A percentile compares a stretch with the other conserved stretches of the same genome.
phyloP scores from a whole-genome alignment of 2,113 vertebrate genomes.

The Holacanthus passer region DNA sequence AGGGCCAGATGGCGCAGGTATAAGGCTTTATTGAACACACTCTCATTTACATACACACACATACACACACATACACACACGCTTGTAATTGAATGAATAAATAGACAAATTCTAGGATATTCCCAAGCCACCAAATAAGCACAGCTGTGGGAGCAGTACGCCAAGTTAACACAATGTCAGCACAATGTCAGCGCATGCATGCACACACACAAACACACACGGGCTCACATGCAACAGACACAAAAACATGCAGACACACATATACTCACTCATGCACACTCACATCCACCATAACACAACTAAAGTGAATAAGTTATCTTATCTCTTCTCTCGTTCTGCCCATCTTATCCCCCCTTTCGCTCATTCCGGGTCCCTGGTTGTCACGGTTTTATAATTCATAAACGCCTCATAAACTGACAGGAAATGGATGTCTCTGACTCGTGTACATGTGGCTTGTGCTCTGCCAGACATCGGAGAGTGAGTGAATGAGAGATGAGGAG shows the following conservation, averaged over 20 bases:
- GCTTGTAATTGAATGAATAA: slow-evolving; percentile 72
- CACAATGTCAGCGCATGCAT: slow-evolving; percentile 60
- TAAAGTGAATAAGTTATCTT: slow-evolving; percentile 22
- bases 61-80: slow-evolving; percentile 32
- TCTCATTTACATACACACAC: slow-evolving; percentile 41
- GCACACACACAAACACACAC: not conserved
- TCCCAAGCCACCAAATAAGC: slow-evolving; percentile 65
- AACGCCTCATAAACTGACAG: slow-evolving; percentile 60
- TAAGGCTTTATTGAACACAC: slow-evolving; percentile 57
- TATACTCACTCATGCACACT: slow-evolving; percentile 5
- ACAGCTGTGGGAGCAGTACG: slow-evolving; percentile 58
- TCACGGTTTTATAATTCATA: slow-evolving; percentile 67
- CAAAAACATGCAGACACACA: slow-evolving; percentile 24
- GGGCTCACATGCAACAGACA: slow-evolving; percentile 19
- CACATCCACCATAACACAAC: slow-evolving; percentile 7
- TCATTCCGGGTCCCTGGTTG: slow-evolving; percentile 47
- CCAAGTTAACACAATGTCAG: slow-evolving; percentile 72
- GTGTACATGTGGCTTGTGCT: slow-evolving; percentile 37
- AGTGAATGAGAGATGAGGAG: slow-evolving; percentile 19
- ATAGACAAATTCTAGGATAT: slow-evolving; percentile 67
- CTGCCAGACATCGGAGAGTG: slow-evolving; percentile 38
- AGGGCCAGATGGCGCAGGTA: slow-evolving; percentile 76
- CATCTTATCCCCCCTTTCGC: slow-evolving; percentile 29
- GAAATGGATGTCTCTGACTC: slow-evolving; percentile 59
- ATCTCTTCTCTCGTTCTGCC: slow-evolving; percentile 36